Conservation (phyloP, 2,797 vertebrate species). For the Enteromius fasciolatus region DNA sequence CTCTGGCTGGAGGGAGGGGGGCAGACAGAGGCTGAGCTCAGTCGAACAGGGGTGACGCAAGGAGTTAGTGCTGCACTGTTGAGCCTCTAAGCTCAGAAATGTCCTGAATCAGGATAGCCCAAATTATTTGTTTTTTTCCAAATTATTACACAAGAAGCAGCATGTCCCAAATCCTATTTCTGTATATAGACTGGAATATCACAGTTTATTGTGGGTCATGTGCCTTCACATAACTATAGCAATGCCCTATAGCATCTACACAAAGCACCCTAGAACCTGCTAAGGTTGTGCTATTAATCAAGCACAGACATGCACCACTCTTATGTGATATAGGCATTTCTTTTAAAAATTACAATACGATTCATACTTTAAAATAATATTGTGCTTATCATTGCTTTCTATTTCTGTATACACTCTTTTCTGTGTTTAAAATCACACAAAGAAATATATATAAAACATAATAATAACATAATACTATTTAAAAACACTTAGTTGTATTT, state of each 20-base stretch:
- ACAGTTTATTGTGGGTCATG: not conserved
- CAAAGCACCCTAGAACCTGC: not conserved
- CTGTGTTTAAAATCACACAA: not conserved
- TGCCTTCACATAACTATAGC: not conserved
- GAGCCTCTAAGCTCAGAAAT: constrained; percentile 40
- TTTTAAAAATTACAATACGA: too few species aligned
- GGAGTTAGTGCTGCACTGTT: constrained; percentile 42
- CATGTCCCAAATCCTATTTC: constrained; percentile 9
- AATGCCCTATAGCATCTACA: not conserved
- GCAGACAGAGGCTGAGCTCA: constrained; percentile 38
- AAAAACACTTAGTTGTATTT: not conserved
- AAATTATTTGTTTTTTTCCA: not conserved
- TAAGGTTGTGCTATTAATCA: not conserved
- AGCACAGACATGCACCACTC: constrained; percentile 9
- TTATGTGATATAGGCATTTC: too few species aligned
- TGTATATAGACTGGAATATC: not conserved
- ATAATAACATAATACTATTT: not conserved
- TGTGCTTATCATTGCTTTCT: too few species aligned
- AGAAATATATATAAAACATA: too few species aligned
- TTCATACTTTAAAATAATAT: too few species aligned
- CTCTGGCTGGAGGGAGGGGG: constrained; percentile 26
- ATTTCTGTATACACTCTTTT: too few species aligned
- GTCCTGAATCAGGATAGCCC: constrained; percentile 45
- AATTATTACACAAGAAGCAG: not conserved
- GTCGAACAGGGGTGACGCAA: constrained; percentile 52